phyloP scores from a whole-genome alignment of 2,888 invertebrate species.

The Pocota personata region DNA sequence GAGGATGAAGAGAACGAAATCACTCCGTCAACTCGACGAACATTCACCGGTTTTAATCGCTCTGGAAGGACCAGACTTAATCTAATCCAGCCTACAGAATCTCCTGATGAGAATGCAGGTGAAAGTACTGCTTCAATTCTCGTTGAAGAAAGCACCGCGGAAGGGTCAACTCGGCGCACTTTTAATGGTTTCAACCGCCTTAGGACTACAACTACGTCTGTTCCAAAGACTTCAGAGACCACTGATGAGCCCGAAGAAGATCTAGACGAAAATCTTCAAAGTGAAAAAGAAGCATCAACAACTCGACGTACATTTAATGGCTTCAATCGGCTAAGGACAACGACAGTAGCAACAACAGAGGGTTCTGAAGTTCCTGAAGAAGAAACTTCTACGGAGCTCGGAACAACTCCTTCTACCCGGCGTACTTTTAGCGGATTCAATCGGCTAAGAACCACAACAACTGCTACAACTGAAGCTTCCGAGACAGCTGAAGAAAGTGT shows the following conservation, averaged over 20 bases:
- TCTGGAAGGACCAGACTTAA: background rate
- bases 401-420: background rate
- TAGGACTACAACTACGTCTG: slow-evolving; percentile 12
- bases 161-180: slow-evolving; percentile 21
- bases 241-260: slow-evolving; percentile 5
- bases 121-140: background rate
- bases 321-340: slow-evolving; percentile 4
- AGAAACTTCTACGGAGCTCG: slow-evolving; percentile 9
- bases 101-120: background rate
- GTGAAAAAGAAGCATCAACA: slow-evolving; percentile 15
- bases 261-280: background rate
- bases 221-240: background rate
- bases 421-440: background rate
- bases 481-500: background rate
- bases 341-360: background rate
- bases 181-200: slow-evolving; percentile 9
- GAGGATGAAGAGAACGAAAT: slow-evolving; percentile 13
- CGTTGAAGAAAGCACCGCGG: background rate
- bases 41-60: slow-evolving; percentile 22
- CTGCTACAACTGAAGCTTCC: background rate
- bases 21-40: slow-evolving; percentile 27
- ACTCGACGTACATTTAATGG: slow-evolving; percentile 28
- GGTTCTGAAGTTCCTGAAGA: background rate
- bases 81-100: background rate
- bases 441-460: background rate